phyloP scores from a whole-genome alignment of 2,797 vertebrate genomes.

The Pelodytes ibericus region DNA sequence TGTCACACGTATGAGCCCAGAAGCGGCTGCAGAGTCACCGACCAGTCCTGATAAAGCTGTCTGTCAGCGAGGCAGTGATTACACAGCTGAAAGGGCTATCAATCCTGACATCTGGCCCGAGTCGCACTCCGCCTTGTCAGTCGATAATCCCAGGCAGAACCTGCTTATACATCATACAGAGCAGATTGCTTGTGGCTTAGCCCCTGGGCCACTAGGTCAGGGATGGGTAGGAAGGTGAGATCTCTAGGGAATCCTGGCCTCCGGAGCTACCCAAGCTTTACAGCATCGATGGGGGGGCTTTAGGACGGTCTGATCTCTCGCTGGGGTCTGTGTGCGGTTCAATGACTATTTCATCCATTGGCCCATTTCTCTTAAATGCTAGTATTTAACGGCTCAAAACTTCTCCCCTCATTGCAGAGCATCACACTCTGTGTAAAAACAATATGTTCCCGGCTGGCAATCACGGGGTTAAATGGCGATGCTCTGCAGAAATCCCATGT shows the following conservation, averaged over 20 bases:
- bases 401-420: too few species aligned
- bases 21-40: neutral
- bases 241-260: neutral
- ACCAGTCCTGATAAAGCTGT: neutral
- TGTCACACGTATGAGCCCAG: neutral
- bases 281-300: neutral
- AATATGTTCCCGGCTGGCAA: too few species aligned
- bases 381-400: too few species aligned
- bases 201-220: slow-evolving; percentile 1
- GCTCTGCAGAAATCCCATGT: too few species aligned
- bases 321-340: too few species aligned
- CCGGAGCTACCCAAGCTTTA: neutral
- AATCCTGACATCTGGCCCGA: neutral
- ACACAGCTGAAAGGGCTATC: neutral
- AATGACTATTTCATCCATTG: too few species aligned
- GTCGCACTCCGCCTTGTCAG: neutral
- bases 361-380: too few species aligned
- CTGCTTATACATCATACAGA: slow-evolving; percentile 9
- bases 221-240: neutral
- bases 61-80: neutral
- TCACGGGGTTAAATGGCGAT: too few species aligned
- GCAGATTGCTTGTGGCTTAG: slow-evolving; percentile 27
- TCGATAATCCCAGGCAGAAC: slow-evolving; percentile 11
- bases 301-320: neutral
- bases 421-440: too few species aligned